Conservation (phyloP, 2,113 vertebrate genomes). For the Neogobius melanostomus region DNA sequence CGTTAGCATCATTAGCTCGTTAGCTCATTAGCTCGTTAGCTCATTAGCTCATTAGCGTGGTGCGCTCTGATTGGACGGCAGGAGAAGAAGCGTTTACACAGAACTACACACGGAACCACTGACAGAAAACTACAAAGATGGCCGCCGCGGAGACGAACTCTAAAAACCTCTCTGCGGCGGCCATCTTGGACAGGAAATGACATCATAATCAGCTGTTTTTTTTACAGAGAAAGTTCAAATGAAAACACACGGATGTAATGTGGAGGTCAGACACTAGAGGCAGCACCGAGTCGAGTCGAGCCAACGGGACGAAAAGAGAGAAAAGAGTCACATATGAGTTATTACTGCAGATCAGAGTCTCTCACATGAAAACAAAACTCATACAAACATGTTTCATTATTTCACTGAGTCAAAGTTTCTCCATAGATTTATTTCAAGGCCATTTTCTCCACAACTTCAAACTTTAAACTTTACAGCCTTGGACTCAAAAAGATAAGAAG, state of each 20-base stretch:
- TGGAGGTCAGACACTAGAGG: not conserved
- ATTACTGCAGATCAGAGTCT: no score
- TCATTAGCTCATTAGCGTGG: not conserved
- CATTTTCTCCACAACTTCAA: no score
- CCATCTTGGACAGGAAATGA: slow-evolving; percentile 5
- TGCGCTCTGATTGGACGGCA: slow-evolving; percentile 1
- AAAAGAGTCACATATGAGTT: no score
- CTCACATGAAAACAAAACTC: no score
- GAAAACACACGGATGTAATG: not conserved
- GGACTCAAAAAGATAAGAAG: no score
- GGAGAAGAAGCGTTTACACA: not conserved
- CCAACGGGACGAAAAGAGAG: not conserved
- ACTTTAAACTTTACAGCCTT: no score
- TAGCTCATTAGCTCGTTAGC: slow-evolving; percentile 1
- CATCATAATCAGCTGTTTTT: not conserved
- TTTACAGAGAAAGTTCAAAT: not conserved
- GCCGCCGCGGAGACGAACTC: not conserved
- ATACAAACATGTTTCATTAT: no score
- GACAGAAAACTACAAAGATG: not conserved
- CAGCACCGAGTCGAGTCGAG: not conserved
- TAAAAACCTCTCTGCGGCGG: not conserved
- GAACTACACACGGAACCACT: not conserved
- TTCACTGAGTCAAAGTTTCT: no score
- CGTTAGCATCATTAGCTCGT: not conserved
- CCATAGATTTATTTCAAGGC: no score